Conservation (phyloP, 53 echinoderm and acorn worm species). For the Luidia sarsii region DNA sequence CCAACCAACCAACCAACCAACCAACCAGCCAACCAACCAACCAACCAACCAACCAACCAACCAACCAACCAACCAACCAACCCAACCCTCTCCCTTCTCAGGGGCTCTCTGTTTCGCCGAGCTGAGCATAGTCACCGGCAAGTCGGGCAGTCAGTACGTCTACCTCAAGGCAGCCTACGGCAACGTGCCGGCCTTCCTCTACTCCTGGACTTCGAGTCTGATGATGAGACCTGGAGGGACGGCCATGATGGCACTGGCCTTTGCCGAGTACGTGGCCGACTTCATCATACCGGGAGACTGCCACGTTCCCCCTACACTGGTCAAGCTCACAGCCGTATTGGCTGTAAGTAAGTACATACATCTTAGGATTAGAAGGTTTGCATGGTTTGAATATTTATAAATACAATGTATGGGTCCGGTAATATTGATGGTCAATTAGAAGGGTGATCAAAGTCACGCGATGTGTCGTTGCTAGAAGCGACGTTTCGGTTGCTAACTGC, state of each 20-base stretch:
- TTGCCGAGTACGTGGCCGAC: conserved; percentile 84
- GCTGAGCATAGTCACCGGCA: conserved; percentile 76
- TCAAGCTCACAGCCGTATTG: conserved; percentile 15
- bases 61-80: too few species aligned
- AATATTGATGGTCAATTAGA: too few species aligned
- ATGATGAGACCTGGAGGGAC: conserved; percentile 78
- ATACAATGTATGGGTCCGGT: too few species aligned
- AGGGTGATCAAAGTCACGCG: too few species aligned
- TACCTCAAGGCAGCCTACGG: conserved; percentile 82
- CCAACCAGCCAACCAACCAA: too few species aligned
- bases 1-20: too few species aligned
- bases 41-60: too few species aligned
- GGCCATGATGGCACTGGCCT: conserved; percentile 73
- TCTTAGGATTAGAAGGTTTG: too few species aligned
- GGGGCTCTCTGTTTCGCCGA: conserved; percentile 88
- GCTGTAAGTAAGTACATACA: conserved; percentile 2
- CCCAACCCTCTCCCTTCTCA: too few species aligned
- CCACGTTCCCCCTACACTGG: background rate
- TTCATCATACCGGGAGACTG: conserved; percentile 17
- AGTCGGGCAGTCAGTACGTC: conserved; percentile 84
- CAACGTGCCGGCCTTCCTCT: conserved; percentile 79
- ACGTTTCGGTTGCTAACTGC: too few species aligned
- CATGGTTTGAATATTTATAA: too few species aligned
- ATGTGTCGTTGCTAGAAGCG: too few species aligned
- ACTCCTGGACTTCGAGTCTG: conserved; percentile 85